These are phyloP conservation scores for Oceanodroma tethys DNA, from an alignment of 2,113 vertebrate species.

Conservation along the genomic window DNA sequence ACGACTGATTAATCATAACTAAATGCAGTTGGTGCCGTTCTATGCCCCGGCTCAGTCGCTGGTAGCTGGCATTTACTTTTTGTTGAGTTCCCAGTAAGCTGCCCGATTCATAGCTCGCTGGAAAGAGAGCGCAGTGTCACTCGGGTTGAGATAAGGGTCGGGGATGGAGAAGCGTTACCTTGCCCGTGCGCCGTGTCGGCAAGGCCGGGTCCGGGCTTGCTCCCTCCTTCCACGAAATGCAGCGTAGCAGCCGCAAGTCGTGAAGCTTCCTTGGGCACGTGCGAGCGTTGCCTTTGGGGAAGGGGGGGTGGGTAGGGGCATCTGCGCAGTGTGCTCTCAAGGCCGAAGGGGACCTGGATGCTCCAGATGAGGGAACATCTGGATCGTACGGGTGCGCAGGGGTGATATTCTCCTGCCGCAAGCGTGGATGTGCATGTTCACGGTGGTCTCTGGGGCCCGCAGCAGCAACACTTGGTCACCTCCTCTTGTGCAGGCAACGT, in stretches of 20 bases:
- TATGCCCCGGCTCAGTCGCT: background rate
- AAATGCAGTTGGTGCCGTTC: background rate
- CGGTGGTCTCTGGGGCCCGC: background rate
- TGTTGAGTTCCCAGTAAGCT: background rate
- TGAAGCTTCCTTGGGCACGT: background rate
- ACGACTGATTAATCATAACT: background rate
- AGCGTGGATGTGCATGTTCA: fast-evolving
- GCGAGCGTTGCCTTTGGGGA: background rate
- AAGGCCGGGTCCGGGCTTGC: background rate
- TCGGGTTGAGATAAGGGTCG: background rate
- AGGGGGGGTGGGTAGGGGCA: background rate
- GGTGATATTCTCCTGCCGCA: too few relatives aligned
- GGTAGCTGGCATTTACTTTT: background rate
- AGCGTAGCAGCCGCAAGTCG: fast-evolving
- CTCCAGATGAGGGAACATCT: background rate
- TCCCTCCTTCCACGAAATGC: background rate
- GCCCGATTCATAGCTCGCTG: background rate
- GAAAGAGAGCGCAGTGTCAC: too few relatives aligned
- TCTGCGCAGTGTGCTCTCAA: fast-evolving
- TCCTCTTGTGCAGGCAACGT: background rate
- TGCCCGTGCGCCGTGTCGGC: fast-evolving
- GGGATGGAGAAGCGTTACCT: background rate
- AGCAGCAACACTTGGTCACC: background rate
- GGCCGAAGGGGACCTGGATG: background rate
- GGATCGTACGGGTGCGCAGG: fast-evolving